Conservation (phyloP, 2,888 invertebrate genomes). For the Empis livida region DNA sequence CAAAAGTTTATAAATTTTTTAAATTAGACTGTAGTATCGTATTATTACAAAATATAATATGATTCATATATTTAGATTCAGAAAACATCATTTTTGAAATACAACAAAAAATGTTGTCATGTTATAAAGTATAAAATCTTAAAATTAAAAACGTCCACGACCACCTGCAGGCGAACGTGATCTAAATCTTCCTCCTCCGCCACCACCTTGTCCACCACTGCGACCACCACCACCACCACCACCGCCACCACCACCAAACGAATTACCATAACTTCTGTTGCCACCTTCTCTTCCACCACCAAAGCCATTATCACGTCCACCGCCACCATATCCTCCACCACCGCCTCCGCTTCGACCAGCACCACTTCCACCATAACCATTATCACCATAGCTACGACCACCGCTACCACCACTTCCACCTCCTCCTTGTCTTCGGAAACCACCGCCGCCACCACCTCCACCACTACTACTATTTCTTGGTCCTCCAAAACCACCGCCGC, state of each 20-base stretch:
- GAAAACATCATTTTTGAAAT: too few relatives aligned
- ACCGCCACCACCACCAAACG: too few relatives aligned
- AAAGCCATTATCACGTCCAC: not conserved
- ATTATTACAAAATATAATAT: too few relatives aligned
- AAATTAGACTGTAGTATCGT: too few relatives aligned
- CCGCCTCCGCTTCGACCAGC: not conserved
- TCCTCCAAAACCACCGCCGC: conserved; percentile 29
- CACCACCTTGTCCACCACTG: not conserved
- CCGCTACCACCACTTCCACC: conserved; percentile 36
- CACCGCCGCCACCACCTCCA: conserved; percentile 8
- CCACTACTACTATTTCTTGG: conserved; percentile 14
- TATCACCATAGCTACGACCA: conserved; percentile 39
- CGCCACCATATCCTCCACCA: not conserved
- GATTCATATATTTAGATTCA: too few relatives aligned
- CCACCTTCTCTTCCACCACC: not conserved
- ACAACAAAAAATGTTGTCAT: too few relatives aligned
- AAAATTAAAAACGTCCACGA: not conserved
- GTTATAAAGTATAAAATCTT: too few relatives aligned
- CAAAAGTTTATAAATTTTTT: too few relatives aligned
- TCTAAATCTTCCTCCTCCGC: conserved; percentile 1
- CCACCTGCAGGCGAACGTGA: conserved; percentile 4
- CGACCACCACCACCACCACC: not conserved
- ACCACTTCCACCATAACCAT: conserved; percentile 10
- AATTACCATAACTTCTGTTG: too few relatives aligned
- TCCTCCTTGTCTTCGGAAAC: conserved; percentile 13